phyloP scores from a whole-genome alignment of 2,797 vertebrate species.

The Simalia tracyae region DNA sequence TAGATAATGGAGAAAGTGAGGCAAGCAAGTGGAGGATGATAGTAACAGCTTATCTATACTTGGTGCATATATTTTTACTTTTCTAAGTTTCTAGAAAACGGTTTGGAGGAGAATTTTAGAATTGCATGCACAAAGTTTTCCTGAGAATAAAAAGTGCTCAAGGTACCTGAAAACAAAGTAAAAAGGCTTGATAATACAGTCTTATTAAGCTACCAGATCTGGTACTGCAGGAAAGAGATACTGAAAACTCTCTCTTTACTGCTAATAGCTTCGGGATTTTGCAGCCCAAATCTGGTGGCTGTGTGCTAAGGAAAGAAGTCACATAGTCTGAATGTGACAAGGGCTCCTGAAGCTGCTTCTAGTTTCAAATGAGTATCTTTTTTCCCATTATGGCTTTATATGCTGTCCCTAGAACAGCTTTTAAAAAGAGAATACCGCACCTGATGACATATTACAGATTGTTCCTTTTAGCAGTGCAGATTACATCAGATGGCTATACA shows the following conservation, averaged over 20 bases:
- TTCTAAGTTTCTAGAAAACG: background rate
- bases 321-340: background rate
- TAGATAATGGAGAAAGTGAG: background rate
- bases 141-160: background rate
- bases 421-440: background rate
- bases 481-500: background rate
- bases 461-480: conserved; percentile 1
- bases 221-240: background rate
- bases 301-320: background rate
- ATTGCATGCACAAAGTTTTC: background rate
- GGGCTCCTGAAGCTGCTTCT: background rate
- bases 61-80: background rate
- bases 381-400: background rate
- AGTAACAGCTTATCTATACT: background rate
- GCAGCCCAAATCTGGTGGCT: background rate
- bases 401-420: background rate
- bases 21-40: background rate
- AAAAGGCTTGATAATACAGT: no score
- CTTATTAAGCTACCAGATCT: background rate
- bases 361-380: background rate
- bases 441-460: background rate
- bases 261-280: background rate
- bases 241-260: background rate
- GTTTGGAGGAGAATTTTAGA: background rate
- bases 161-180: background rate